These are phyloP conservation scores for Notoglanidium macrostoma DNA, from an alignment of 2,797 vertebrate species.

Conservation along the genomic window DNA sequence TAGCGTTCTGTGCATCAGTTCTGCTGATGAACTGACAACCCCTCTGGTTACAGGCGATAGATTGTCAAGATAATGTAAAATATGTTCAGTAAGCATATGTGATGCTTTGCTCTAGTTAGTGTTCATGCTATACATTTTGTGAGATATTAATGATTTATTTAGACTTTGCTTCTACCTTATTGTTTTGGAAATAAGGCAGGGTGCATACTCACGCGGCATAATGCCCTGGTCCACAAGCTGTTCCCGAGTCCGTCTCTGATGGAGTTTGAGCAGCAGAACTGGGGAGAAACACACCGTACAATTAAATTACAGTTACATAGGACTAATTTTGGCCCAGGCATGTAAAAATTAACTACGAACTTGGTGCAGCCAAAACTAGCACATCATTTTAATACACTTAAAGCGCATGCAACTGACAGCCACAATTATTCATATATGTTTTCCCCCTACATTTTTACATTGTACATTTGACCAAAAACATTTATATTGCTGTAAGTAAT, in stretches of 20 bases:
- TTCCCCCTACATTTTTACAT: neutral
- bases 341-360: neutral
- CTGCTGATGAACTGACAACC: neutral
- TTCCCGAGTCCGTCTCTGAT: conserved; percentile 92
- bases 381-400: neutral
- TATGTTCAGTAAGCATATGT: neutral
- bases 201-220: conserved; percentile 90
- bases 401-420: neutral
- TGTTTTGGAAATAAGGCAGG: neutral
- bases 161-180: neutral
- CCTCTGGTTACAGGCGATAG: neutral
- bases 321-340: neutral
- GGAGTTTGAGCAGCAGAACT: conserved; percentile 95
- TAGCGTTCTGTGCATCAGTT: no score
- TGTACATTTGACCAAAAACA: no score
- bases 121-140: neutral
- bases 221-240: conserved; percentile 98
- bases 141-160: neutral
- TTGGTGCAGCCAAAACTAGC: neutral
- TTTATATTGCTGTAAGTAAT: neutral
- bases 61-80: neutral
- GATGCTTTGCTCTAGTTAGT: neutral
- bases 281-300: conserved; percentile 58
- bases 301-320: neutral
- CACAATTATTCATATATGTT: neutral